Percentiles rank a stretch among this genome's conserved stretches.
These are phyloP conservation scores for Subacronicta megacephala DNA, from an alignment of 2,888 invertebrate species.

Conservation along the genomic window DNA sequence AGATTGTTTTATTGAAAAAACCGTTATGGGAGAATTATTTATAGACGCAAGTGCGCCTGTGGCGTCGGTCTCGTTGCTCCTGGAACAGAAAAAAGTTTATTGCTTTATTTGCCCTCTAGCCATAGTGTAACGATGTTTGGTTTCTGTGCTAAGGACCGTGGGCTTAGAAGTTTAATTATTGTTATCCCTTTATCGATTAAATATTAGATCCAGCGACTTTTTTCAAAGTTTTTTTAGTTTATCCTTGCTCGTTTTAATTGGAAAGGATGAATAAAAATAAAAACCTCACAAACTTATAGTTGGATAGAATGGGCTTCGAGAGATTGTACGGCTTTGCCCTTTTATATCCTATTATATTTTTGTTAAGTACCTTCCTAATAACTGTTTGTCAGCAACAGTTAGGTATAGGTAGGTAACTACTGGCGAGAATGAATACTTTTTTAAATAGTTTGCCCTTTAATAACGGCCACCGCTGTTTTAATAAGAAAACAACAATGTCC, in stretches of 20 bases:
- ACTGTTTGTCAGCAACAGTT: too few species aligned
- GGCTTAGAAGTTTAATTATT: not conserved
- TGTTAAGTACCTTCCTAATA: too few species aligned
- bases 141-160: not conserved
- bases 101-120: conserved; percentile 20
- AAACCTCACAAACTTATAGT: too few species aligned
- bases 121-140: conserved; percentile 20
- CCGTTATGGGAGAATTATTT: conserved; percentile 42
- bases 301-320: too few species aligned
- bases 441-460: too few species aligned
- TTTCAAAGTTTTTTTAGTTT: too few species aligned
- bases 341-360: too few species aligned
- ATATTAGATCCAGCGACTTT: not conserved
- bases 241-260: not conserved
- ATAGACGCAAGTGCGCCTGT: conserved; percentile 12
- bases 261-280: not conserved
- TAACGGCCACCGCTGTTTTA: too few species aligned
- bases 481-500: too few species aligned
- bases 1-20: conserved; percentile 38
- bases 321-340: too few species aligned
- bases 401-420: too few species aligned
- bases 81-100: conserved; percentile 18
- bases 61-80: conserved; percentile 12
- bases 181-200: not conserved
- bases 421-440: too few species aligned